These are phyloP conservation scores for Omphaloscelis lunosa DNA, from an alignment of 2,888 invertebrate species.

Conservation along the genomic window DNA sequence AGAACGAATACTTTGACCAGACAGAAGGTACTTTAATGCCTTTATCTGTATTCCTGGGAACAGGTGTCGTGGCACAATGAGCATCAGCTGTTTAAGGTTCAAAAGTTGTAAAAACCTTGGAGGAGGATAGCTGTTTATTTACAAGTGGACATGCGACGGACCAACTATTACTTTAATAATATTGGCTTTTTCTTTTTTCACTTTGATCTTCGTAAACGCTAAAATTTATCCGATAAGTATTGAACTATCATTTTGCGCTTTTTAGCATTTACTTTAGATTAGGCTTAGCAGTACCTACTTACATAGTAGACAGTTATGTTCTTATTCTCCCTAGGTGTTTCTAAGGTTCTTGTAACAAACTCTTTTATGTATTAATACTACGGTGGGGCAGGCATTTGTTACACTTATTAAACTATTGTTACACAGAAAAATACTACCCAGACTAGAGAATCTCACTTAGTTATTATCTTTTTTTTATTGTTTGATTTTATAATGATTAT, in stretches of 20 bases:
- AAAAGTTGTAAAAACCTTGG: neutral
- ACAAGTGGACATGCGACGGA: conserved; percentile 9
- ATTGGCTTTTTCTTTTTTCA: neutral
- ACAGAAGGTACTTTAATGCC: neutral
- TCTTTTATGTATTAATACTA: neutral
- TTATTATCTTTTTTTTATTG: neutral
- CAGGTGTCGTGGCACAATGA: neutral
- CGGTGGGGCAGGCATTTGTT: neutral
- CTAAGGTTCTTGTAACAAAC: neutral
- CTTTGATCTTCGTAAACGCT: neutral
- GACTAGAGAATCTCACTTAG: neutral
- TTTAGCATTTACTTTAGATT: neutral
- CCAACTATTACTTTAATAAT: neutral
- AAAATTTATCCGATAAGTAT: too few relatives aligned
- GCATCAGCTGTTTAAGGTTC: conserved; percentile 35
- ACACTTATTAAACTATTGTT: neutral
- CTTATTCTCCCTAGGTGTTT: neutral
- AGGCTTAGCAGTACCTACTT: neutral
- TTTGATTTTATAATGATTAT: neutral
- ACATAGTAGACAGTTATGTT: neutral
- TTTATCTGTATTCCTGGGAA: neutral
- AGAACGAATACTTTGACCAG: neutral
- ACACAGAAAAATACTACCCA: neutral
- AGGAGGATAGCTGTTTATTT: neutral
- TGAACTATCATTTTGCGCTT: too few relatives aligned